These are phyloP conservation scores for Piliocolobus tephrosceles DNA, from an alignment of 2,113 vertebrate genomes.

Conservation along the genomic window DNA sequence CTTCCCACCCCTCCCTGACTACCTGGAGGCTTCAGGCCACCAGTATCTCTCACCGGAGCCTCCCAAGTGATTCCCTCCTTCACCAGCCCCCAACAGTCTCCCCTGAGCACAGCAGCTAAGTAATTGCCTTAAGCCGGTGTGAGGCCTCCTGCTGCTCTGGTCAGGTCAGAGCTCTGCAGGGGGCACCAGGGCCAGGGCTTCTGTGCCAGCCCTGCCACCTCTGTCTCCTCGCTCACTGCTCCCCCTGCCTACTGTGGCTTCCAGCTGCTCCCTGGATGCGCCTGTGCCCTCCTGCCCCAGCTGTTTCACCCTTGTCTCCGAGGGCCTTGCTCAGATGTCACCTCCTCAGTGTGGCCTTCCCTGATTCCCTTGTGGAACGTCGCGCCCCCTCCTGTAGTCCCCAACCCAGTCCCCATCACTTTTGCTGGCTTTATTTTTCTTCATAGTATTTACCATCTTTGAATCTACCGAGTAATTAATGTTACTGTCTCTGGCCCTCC, in stretches of 20 bases:
- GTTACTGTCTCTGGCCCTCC: not conserved
- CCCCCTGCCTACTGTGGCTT: fast-evolving
- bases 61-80: not conserved
- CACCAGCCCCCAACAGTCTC: not conserved
- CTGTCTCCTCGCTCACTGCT: not conserved
- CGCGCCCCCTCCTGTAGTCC: fast-evolving
- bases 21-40: not conserved
- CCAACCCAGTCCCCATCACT: not conserved
- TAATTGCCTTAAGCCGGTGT: fast-evolving
- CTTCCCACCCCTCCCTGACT: not conserved
- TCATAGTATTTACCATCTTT: not conserved
- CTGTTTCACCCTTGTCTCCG: not conserved
- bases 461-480: not conserved
- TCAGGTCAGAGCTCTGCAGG: not conserved
- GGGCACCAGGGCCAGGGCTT: too few relatives aligned
- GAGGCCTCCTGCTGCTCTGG: not conserved
- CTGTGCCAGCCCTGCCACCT: not conserved
- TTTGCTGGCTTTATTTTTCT: not conserved
- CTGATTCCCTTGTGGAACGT: not conserved
- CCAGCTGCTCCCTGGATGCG: not conserved
- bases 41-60: not conserved
- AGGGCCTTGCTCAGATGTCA: not conserved
- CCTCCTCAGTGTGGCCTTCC: not conserved
- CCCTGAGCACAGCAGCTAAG: not conserved
- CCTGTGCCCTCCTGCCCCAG: not conserved